Evolutionary conservation across 2,888 invertebrate species (phyloP), one percentile per base, ranked within the genome.

Genomic region (Hypsopygia costalis): DNA sequence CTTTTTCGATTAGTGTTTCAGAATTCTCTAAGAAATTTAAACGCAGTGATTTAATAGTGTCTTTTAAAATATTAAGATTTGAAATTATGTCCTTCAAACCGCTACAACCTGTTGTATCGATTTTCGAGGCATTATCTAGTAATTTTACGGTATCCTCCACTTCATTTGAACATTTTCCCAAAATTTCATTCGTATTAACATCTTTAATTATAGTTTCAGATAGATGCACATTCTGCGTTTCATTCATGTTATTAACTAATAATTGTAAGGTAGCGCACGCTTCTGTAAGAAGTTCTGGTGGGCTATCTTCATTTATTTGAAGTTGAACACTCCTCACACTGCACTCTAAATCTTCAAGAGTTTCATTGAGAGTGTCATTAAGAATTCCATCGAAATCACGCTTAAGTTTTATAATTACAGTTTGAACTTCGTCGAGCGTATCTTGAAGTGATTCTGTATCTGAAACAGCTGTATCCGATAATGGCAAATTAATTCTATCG

Each of bases 261-360:
- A 81, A 46, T 42, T 78, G 71, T 41, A 88, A 62, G 25, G 83
- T 81, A n/a, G 70, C 78, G 61, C 81, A 85, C 7, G 85, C 82
- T 64, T 87, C 85, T 47, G 71, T 72, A 1, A 88, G 58, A 37
- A 85, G 58, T 12, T 78, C 75, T 6, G 76, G 69, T 34, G 83
- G 79, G 51, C 81, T 80, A 11, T 74, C 72, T 62, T 87, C 86
- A 55, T 75, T 78, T 34, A 86, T 77, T 51, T 83, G 85, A 52
- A 87, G 75, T 52, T 86, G 86, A 3, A 87, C 82, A 71, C 86
- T 87, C 55, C 87, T 82, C 61, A 87, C 83, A 61, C 80, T 83
- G 70, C 87, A 87, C 71, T 88, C 88, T 76, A 88, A 78, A 56
- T 88, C 88, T 54, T 86, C 81, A 53, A 90, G 78, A 65, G 82